Conservation (phyloP, 1,140 invertebrate genomes). For the Vanessa atalanta region DNA sequence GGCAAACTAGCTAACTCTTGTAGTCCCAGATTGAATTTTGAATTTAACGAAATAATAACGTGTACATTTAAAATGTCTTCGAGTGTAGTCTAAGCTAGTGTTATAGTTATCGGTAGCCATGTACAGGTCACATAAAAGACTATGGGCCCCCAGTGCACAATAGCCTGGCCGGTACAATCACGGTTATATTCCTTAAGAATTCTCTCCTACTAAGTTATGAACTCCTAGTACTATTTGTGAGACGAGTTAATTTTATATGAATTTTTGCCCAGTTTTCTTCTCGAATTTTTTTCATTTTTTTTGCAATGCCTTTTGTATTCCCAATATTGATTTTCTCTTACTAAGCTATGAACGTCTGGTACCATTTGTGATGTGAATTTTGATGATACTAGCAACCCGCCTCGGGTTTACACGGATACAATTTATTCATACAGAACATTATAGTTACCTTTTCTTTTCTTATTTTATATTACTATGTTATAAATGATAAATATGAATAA, state of each 20-base stretch:
- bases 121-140: slow-evolving; percentile 32
- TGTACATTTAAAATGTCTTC: background rate
- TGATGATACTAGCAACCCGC: no score
- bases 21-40: background rate
- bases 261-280: background rate
- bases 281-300: background rate
- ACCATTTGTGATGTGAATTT: no score
- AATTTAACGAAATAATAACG: background rate
- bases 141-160: slow-evolving; percentile 22
- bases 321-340: background rate
- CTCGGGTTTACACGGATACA: no score
- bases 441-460: no score
- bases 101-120: slow-evolving; percentile 24
- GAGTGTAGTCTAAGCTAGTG: slow-evolving; percentile 13
- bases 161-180: slow-evolving; percentile 20
- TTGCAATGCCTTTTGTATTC: background rate
- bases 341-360: background rate
- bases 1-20: no score
- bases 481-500: no score
- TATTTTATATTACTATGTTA: no score
- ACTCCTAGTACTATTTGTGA: background rate
- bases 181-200: slow-evolving; percentile 17
- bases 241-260: background rate
- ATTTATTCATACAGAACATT: no score
- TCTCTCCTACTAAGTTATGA: slow-evolving; percentile 11